Percentiles rank a stretch among this genome's conserved stretches.
Conservation (phyloP, 2,113 vertebrate species). For the Cryptotis parvus region DNA sequence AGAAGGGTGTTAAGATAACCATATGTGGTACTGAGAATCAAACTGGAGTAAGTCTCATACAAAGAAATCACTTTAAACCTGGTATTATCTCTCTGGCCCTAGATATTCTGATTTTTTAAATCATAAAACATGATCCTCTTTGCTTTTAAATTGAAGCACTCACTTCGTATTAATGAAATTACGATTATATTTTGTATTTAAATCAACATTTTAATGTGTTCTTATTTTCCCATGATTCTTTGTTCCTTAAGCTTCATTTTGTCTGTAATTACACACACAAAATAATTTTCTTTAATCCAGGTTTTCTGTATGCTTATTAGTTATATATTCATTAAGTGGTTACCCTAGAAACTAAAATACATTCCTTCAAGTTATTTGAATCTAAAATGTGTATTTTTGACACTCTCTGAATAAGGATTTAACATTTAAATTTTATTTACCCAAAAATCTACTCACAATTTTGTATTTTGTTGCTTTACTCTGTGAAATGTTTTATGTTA, state of each 20-base stretch:
- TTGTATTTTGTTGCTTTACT: neutral
- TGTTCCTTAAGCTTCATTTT: slow-evolving; percentile 5
- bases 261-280: slow-evolving; percentile 32
- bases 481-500: no score
- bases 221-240: neutral
- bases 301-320: neutral
- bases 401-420: neutral
- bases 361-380: slow-evolving; percentile 3
- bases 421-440: slow-evolving; percentile 28
- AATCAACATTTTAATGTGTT: slow-evolving; percentile 29
- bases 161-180: slow-evolving; percentile 25
- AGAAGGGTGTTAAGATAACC: no score
- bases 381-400: slow-evolving; percentile 24
- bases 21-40: no score
- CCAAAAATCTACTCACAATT: neutral
- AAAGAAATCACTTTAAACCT: no score
- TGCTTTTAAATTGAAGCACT: slow-evolving; percentile 40
- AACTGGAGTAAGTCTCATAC: no score
- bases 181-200: neutral
- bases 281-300: neutral
- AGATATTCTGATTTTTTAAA: neutral
- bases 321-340: slow-evolving; percentile 30
- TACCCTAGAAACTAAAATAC: slow-evolving; percentile 7
- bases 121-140: slow-evolving; percentile 1
- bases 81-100: no score